phyloP scores from a whole-genome alignment of 2,888 invertebrate genomes.

The Drosophila pseudotalamancana region DNA sequence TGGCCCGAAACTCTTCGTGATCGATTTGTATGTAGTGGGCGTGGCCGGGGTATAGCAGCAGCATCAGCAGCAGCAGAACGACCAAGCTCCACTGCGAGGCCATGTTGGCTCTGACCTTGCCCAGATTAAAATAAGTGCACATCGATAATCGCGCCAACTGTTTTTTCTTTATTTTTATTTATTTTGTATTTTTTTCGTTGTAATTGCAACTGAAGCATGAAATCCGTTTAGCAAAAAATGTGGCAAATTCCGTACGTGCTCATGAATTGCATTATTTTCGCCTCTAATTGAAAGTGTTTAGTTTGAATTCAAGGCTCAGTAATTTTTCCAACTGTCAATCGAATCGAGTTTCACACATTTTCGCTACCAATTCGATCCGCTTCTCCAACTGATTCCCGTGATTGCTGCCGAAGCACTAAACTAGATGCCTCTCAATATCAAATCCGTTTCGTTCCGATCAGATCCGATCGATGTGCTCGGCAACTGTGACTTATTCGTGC shows the following conservation, averaged over 20 bases:
- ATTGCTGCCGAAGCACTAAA: slow-evolving; percentile 61
- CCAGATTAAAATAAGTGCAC: slow-evolving; percentile 61
- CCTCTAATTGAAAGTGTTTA: slow-evolving; percentile 31
- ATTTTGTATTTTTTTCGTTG: neutral
- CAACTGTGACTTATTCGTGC: slow-evolving; percentile 38
- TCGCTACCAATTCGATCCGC: slow-evolving; percentile 16
- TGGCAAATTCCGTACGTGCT: slow-evolving; percentile 42
- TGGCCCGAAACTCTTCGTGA: slow-evolving; percentile 74
- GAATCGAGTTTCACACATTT: slow-evolving; percentile 43
- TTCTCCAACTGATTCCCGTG: slow-evolving; percentile 55
- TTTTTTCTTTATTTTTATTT: slow-evolving; percentile 19
- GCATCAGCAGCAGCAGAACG: slow-evolving; percentile 5
- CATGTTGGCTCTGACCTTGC: slow-evolving; percentile 58
- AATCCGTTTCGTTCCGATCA: slow-evolving; percentile 22
- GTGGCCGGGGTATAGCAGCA: slow-evolving; percentile 17
- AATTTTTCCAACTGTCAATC: slow-evolving; percentile 54
- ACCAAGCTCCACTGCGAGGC: slow-evolving; percentile 14
- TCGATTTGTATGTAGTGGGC: slow-evolving; percentile 80
- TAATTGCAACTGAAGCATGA: slow-evolving; percentile 55
- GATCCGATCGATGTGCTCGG: slow-evolving; percentile 49
- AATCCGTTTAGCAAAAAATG: slow-evolving; percentile 59
- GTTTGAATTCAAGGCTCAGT: slow-evolving; percentile 56
- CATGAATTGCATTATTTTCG: slow-evolving; percentile 67
- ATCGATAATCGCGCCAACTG: slow-evolving; percentile 58
- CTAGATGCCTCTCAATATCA: slow-evolving; percentile 55